Evolutionary conservation across 2,888 invertebrate genomes (phyloP).

Genomic region (Polyommatus icarus): DNA sequence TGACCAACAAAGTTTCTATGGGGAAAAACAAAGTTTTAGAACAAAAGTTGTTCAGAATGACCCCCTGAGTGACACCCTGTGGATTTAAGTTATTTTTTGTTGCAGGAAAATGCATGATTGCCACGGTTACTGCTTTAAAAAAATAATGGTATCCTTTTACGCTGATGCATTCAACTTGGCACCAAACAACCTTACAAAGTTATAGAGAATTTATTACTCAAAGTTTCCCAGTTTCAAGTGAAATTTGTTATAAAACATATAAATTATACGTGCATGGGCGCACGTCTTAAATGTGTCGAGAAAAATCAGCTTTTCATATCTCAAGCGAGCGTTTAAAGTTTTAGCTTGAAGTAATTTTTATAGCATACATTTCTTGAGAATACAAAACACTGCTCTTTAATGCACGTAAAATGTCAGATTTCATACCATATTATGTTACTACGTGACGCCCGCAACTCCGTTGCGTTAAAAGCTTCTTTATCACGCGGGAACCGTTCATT

Average conservation of each 20-base stretch:
- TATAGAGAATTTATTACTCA: not conserved
- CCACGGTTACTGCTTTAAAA: too few relatives aligned
- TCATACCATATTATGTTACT: too few relatives aligned
- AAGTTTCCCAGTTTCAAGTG: not conserved
- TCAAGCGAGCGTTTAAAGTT: conserved; percentile 14
- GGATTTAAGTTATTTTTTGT: too few relatives aligned
- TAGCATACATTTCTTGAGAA: not conserved
- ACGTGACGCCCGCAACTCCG: too few relatives aligned
- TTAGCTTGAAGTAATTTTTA: conserved; percentile 7
- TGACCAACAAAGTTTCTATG: too few relatives aligned
- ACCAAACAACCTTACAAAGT: not conserved
- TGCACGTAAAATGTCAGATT: not conserved
- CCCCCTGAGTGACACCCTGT: too few relatives aligned
- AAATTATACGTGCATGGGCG: not conserved
- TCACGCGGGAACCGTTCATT: too few relatives aligned
- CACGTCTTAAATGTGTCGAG: not conserved
- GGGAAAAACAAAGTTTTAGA: too few relatives aligned
- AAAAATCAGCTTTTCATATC: conserved; percentile 1
- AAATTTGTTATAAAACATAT: conserved; percentile 2
- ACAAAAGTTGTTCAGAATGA: too few relatives aligned
- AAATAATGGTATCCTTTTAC: too few relatives aligned
- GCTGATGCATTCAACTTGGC: not conserved
- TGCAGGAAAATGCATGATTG: too few relatives aligned
- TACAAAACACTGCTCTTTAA: not conserved
- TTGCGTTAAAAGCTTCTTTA: too few relatives aligned